These are phyloP conservation scores for Solenodon paradoxus DNA, from an alignment of 2,113 vertebrate genomes.

Conservation along the genomic window DNA sequence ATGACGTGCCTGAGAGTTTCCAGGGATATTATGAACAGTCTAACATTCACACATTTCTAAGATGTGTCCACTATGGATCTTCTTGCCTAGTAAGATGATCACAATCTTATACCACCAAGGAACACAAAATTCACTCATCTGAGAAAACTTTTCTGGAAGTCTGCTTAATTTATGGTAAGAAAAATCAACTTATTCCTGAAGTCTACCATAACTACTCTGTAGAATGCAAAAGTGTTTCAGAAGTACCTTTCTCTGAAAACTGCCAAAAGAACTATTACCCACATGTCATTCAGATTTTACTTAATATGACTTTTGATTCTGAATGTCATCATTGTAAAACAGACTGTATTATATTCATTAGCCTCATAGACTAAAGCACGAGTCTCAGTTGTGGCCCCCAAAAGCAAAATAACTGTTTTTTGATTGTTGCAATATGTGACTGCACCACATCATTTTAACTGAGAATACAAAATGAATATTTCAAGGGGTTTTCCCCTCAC, in stretches of 20 bases:
- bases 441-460: background rate
- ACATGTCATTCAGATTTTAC: background rate
- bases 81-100: background rate
- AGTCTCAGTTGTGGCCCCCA: background rate
- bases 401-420: background rate
- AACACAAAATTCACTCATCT: background rate
- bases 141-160: background rate
- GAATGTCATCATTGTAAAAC: background rate
- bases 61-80: background rate
- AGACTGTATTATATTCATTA: background rate
- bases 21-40: background rate
- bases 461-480: background rate
- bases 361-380: background rate
- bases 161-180: background rate
- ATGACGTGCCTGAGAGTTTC: background rate
- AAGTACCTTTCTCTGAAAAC: background rate
- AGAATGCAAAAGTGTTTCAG: rapidly evolving
- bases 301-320: background rate
- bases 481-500: too few relatives aligned
- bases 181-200: background rate
- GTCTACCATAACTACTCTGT: background rate
- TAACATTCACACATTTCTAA: background rate
- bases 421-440: background rate
- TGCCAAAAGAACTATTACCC: background rate
- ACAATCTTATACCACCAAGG: background rate